A percentile compares a stretch with the other conserved stretches of the same genome.
Conservation (phyloP, 2,888 invertebrate genomes). For the Pseudeuparius sepicola region DNA sequence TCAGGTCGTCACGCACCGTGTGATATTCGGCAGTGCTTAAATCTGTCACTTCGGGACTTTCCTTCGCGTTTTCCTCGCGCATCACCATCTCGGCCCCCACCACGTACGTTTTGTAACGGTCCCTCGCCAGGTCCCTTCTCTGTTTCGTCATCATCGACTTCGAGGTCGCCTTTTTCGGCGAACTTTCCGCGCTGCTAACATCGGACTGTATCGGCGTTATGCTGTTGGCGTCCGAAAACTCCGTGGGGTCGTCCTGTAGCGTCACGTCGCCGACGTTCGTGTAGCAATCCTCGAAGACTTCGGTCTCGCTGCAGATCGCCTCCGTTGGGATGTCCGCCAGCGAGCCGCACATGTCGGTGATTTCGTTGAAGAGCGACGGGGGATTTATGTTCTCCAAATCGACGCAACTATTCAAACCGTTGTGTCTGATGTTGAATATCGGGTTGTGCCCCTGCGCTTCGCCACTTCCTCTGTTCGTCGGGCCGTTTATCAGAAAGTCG, state of each 20-base stretch:
- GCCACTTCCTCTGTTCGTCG: conserved; percentile 24
- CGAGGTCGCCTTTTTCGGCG: conserved; percentile 52
- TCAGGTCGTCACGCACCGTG: conserved; percentile 15
- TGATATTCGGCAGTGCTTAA: conserved; percentile 13
- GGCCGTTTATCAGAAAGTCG: conserved; percentile 38
- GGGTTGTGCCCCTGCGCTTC: conserved; percentile 23
- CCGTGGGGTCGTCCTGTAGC: conserved; percentile 35
- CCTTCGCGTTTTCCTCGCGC: conserved; percentile 35
- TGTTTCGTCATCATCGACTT: conserved; percentile 63
- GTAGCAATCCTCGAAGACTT: conserved; percentile 36
- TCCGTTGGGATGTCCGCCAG: conserved; percentile 45
- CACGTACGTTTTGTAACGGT: conserved; percentile 75
- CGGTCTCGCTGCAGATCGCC: conserved; percentile 34
- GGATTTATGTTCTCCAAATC: conserved; percentile 63
- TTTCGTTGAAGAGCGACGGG: conserved; percentile 59
- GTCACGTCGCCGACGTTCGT: conserved; percentile 44
- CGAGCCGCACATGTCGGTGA: conserved; percentile 46
- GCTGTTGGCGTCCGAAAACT: conserved; percentile 43
- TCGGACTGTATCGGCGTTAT: conserved; percentile 59
- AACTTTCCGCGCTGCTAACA: conserved; percentile 62
- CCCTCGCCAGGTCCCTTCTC: conserved; percentile 61
- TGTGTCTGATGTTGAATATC: conserved; percentile 36
- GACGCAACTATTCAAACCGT: conserved; percentile 38
- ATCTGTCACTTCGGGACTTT: conserved; percentile 8
- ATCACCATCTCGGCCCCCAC: conserved; percentile 54